Conservation (phyloP, 2,797 vertebrate species). For the Acanthopagrus latus region DNA sequence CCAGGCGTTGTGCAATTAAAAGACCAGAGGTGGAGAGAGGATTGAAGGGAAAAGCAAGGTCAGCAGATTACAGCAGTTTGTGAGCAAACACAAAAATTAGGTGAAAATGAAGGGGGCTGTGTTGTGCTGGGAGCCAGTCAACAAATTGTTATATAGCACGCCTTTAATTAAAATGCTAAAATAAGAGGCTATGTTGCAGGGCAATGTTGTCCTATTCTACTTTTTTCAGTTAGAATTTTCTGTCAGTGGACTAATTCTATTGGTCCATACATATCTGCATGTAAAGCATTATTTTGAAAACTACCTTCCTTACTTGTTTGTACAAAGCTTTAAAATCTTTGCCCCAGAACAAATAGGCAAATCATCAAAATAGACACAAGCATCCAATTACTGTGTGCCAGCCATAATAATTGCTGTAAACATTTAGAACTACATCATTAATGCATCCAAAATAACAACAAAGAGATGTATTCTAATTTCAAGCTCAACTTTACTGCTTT, state of each 20-base stretch:
- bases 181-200: too few relatives aligned
- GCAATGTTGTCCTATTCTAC: too few relatives aligned
- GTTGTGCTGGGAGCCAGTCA: too few relatives aligned
- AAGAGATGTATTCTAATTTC: constrained; percentile 75
- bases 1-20: too few relatives aligned
- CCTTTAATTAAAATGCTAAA: too few relatives aligned
- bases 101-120: too few relatives aligned
- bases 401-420: constrained; percentile 68
- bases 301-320: background rate
- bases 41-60: too few relatives aligned
- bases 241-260: background rate
- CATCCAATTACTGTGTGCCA: constrained; percentile 61
- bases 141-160: too few relatives aligned
- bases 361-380: constrained; percentile 64
- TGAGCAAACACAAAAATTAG: too few relatives aligned
- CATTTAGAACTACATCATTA: constrained; percentile 74
- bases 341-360: constrained; percentile 56
- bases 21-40: too few relatives aligned
- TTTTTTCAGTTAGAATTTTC: background rate
- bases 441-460: constrained; percentile 74
- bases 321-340: constrained; percentile 45
- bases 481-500: constrained; percentile 72
- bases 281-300: constrained; percentile 18
- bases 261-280: background rate
- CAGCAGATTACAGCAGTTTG: too few relatives aligned